These are phyloP conservation scores for Anthopleura sola DNA, from an alignment of 64 coral and sea anemone species.

Conservation along the genomic window DNA sequence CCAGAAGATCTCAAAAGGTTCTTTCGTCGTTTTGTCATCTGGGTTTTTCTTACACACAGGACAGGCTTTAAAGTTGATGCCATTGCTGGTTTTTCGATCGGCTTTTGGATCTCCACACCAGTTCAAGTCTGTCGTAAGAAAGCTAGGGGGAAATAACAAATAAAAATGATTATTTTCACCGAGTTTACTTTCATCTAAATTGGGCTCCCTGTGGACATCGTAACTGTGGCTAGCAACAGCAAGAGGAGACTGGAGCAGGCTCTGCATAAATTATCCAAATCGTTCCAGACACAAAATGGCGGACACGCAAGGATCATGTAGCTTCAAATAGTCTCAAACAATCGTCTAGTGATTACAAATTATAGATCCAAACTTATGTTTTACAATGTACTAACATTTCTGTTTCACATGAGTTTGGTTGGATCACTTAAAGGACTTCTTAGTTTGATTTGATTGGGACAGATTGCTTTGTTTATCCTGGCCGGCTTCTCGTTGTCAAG, in stretches of 20 bases:
- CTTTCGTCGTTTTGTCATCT: not conserved
- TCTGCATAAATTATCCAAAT: not conserved
- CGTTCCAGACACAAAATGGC: not conserved
- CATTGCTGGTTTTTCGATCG: not conserved
- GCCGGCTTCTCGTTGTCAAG: not conserved
- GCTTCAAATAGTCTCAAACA: not conserved
- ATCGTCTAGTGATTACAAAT: not conserved
- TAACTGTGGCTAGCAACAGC: too few species aligned
- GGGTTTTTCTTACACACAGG: not conserved
- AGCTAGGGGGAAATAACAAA: not conserved
- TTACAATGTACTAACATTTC: not conserved
- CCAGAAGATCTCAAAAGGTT: not conserved
- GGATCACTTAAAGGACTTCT: too few species aligned
- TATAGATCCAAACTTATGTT: not conserved
- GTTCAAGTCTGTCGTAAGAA: not conserved
- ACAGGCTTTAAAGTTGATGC: not conserved
- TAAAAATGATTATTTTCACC: too few species aligned
- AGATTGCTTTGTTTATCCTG: not conserved
- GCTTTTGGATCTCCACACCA: slow-evolving; percentile 18
- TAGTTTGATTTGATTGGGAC: not conserved
- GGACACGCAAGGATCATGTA: not conserved
- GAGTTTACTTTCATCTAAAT: too few species aligned
- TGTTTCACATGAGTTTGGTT: not conserved
- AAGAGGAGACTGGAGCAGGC: not conserved
- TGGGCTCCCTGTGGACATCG: too few species aligned